These are phyloP conservation scores for Reticulitermes speratus DNA, from an alignment of 1,140 invertebrate genomes.

Conservation along the genomic window DNA sequence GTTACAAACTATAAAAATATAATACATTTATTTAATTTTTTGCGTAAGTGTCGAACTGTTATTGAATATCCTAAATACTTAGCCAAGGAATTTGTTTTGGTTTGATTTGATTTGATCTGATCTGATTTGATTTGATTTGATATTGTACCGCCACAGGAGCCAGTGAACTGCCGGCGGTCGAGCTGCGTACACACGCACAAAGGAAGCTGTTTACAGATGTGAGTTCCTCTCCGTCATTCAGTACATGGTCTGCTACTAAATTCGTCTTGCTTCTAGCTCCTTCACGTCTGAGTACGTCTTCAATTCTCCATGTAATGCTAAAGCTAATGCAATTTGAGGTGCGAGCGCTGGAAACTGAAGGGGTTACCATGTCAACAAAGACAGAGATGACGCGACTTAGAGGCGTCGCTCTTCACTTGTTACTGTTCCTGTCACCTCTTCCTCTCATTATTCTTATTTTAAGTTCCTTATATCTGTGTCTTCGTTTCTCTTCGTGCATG, in stretches of 20 bases:
- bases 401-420: background rate
- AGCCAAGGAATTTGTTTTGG: too few species aligned
- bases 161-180: background rate
- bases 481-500: background rate
- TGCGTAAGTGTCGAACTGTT: too few species aligned
- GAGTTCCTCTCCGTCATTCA: background rate
- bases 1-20: too few species aligned
- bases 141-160: background rate
- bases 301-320: slow-evolving; percentile 52
- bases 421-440: background rate
- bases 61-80: too few species aligned
- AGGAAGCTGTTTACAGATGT: slow-evolving; percentile 23
- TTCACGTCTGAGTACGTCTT: slow-evolving; percentile 50
- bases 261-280: slow-evolving; percentile 22
- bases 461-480: background rate
- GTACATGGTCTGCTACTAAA: background rate
- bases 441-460: background rate
- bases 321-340: slow-evolving; percentile 51
- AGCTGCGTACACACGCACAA: background rate
- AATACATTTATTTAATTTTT: too few species aligned
- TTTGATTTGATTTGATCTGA: background rate
- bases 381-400: background rate
- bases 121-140: background rate
- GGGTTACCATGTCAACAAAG: slow-evolving; percentile 48
- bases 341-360: slow-evolving; percentile 43